Conservation (phyloP, 2,888 invertebrate species). For the Hypena proboscidalis region DNA sequence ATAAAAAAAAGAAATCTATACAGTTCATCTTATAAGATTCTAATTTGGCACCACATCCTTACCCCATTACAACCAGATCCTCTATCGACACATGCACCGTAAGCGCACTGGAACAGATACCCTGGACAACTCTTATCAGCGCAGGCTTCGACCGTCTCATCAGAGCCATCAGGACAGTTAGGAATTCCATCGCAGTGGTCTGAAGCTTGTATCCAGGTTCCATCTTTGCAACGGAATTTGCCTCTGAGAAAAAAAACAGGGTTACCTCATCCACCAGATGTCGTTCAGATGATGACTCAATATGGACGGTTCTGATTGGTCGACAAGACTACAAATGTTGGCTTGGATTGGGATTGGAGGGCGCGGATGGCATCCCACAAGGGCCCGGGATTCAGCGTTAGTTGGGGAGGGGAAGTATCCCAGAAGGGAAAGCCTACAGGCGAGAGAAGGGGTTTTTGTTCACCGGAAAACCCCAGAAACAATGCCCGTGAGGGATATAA, state of each 20-base stretch:
- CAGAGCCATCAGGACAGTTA: constrained; percentile 69
- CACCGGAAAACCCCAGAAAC: too few relatives aligned
- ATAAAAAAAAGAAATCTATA: too few relatives aligned
- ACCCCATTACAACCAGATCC: constrained; percentile 80
- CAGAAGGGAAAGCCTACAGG: too few relatives aligned
- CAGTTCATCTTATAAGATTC: too few relatives aligned
- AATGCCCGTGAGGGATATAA: too few relatives aligned
- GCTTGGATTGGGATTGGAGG: too few relatives aligned
- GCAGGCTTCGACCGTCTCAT: constrained; percentile 67
- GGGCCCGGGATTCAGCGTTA: too few relatives aligned
- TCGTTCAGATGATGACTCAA: neutral
- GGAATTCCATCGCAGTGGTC: constrained; percentile 63
- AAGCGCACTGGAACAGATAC: constrained; percentile 85
- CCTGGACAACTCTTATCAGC: constrained; percentile 72
- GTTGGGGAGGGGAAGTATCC: too few relatives aligned
- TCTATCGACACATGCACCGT: constrained; percentile 87
- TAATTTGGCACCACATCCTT: constrained; percentile 14
- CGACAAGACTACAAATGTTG: neutral
- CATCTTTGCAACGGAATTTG: constrained; percentile 61
- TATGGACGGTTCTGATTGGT: neutral
- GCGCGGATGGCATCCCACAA: too few relatives aligned
- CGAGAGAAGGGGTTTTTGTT: too few relatives aligned
- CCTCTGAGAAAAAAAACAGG: constrained; percentile 48
- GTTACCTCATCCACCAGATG: neutral
- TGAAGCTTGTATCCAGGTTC: constrained; percentile 51